These are phyloP conservation scores for Cosmia pyralina DNA, from an alignment of 2,888 invertebrate genomes.

Conservation along the genomic window DNA sequence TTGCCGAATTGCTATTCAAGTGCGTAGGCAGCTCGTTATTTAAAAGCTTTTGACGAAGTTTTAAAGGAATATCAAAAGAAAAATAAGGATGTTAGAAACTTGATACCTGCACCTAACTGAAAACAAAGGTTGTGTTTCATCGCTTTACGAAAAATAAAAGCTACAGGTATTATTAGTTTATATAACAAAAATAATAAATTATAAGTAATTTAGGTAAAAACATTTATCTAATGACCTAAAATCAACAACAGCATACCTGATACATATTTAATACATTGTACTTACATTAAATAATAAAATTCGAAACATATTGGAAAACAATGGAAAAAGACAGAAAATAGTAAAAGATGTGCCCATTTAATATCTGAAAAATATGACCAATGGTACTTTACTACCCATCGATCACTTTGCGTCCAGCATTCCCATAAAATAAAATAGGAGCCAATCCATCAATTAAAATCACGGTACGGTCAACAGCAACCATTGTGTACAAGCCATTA, in stretches of 20 bases:
- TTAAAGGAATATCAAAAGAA: neutral
- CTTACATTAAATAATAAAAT: neutral
- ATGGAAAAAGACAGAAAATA: no score
- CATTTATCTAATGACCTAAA: no score
- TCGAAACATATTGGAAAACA: neutral
- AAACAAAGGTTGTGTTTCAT: neutral
- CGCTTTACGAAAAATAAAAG: neutral
- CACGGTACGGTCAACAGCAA: constrained; percentile 16
- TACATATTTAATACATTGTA: no score
- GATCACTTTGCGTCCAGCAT: constrained; percentile 22
- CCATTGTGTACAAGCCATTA: constrained; percentile 36
- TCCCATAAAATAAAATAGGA: constrained; percentile 24
- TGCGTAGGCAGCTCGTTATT: constrained; percentile 1
- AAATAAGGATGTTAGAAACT: neutral
- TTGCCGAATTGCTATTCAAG: constrained; percentile 6
- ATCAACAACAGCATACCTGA: no score
- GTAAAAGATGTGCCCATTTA: neutral
- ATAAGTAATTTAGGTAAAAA: no score
- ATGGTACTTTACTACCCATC: constrained; percentile 2
- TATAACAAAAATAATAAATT: no score
- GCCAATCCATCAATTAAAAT: constrained; percentile 51
- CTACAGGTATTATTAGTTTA: neutral
- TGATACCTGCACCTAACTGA: neutral
- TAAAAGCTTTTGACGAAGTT: neutral
- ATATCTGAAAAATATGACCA: neutral